These are phyloP conservation scores for Phortica okadai DNA, from an alignment of 2,888 invertebrate genomes.

Conservation along the genomic window DNA sequence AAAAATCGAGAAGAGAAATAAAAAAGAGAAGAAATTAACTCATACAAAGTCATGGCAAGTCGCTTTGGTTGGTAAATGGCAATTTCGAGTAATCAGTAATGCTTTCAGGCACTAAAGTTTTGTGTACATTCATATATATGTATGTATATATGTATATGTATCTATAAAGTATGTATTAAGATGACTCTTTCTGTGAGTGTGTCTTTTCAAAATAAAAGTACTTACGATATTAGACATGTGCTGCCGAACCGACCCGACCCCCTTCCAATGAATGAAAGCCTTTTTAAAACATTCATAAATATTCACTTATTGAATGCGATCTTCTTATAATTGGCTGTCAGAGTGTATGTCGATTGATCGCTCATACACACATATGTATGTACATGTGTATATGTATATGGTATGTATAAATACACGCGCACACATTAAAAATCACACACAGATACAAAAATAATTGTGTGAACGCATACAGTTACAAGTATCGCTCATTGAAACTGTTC, in stretches of 20 bases:
- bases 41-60: neutral
- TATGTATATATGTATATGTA: conserved; percentile 1
- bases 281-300: conserved; percentile 26
- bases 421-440: neutral
- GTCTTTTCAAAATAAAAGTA: neutral
- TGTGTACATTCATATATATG: neutral
- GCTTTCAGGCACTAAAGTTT: conserved; percentile 1
- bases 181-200: neutral
- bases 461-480: too few relatives aligned
- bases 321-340: conserved; percentile 68
- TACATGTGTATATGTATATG: neutral
- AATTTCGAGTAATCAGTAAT: conserved; percentile 5
- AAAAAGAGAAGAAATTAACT: neutral
- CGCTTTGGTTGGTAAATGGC: conserved; percentile 1
- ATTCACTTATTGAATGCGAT: conserved; percentile 49
- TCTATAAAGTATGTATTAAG: neutral
- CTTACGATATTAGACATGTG: conserved; percentile 17
- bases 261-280: conserved; percentile 21
- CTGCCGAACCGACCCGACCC: neutral
- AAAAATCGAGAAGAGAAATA: neutral
- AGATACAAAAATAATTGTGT: too few relatives aligned
- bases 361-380: conserved; percentile 35
- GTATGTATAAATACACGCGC: too few relatives aligned
- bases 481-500: too few relatives aligned
- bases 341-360: conserved; percentile 57